Evolutionary conservation across 2,797 vertebrate genomes (phyloP), one percentile per base, ranked within the genome.

Genomic region (Dermochelys coriacea): DNA sequence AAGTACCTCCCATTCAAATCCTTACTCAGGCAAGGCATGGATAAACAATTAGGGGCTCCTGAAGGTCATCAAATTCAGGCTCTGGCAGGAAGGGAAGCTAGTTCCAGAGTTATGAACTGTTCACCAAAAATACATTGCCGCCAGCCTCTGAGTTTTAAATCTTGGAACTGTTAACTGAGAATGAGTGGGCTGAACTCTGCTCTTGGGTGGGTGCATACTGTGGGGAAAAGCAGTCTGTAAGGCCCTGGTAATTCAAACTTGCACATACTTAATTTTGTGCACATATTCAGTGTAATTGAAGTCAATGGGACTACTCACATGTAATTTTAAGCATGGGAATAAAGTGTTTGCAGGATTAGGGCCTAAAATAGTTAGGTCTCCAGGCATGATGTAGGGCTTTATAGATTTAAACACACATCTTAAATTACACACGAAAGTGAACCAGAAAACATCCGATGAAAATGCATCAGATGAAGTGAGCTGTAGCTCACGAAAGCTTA

Each of bases 171-270:
- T 50, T 78, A 50, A 78, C 77, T 9, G 49, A 52, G 77, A 52
- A n/a, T 79, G 34, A 12, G 9, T 41, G 6, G 21, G 23, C 15
- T 41, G 80, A 55, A 57, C 19, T 34, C 45, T 29, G 45, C 37
- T 52, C 59, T 77, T 55, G 37, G 7, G 52, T 6, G 45, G 12
- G 3, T 23, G 80, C n/a, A 31, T n/a, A 0, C 0, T 45, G 51
- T 52, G 27, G 49, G 64, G 37, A 80, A 50, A 74, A 3, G 18
- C 74, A 23, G 34, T 50, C 27, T 21, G 41, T 18, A 82, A 84
- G 64, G 61, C 37, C n/a, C 51, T 37, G 19, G n/a, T 68, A 68
- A 68, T 68, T 68, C 19, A 68, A 68, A 68, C n/a, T 5, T 68
- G n/a, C 64, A 68, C 9, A n/a, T n/a, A 7, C 15, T 41, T 51